A percentile compares a stretch with the other conserved stretches of the same genome.
Conservation (phyloP, 1,140 invertebrate genomes). For the Dendroctonus ponderosae region DNA sequence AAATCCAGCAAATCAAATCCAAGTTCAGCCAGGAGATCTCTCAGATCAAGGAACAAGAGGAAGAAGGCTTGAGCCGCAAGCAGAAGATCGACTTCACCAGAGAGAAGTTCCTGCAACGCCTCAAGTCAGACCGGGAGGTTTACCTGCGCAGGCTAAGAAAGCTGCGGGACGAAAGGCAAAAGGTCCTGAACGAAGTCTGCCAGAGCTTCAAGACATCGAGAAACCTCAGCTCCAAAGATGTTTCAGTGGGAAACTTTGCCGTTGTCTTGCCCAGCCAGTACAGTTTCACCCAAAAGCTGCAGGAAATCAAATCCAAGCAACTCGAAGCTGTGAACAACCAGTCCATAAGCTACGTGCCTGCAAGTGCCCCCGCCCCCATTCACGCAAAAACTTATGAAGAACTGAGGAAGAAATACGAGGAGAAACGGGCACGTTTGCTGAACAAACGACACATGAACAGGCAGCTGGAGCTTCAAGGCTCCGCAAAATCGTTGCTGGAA, state of each 20-base stretch:
- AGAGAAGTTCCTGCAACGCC: conserved; percentile 37
- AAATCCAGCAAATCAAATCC: conserved; percentile 39
- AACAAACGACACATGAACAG: too few relatives aligned
- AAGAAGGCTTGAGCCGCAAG: conserved; percentile 24
- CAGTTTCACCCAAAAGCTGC: conserved; percentile 26
- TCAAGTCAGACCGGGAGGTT: conserved; percentile 35
- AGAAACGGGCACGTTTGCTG: too few relatives aligned
- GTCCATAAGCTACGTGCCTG: conserved; percentile 10
- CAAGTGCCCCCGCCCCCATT: background rate
- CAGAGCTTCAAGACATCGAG: conserved; percentile 8
- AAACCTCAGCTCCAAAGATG: conserved; percentile 28
- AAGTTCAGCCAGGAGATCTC: conserved; percentile 35
- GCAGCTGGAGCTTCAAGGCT: too few relatives aligned
- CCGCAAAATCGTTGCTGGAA: too few relatives aligned
- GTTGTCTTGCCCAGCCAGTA: conserved; percentile 25
- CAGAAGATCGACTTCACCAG: conserved; percentile 33
- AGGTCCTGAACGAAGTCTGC: conserved; percentile 28
- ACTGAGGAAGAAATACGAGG: too few relatives aligned
- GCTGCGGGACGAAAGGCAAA: conserved; percentile 30
- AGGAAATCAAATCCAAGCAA: conserved; percentile 26
- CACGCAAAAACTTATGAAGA: too few relatives aligned
- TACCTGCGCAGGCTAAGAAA: conserved; percentile 36
- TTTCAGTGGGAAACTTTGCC: conserved; percentile 34
- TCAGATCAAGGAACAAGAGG: conserved; percentile 35
- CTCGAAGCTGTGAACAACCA: conserved; percentile 10